These are phyloP conservation scores for Microcaecilia unicolor DNA, from an alignment of 2,797 vertebrate species.

Conservation along the genomic window DNA sequence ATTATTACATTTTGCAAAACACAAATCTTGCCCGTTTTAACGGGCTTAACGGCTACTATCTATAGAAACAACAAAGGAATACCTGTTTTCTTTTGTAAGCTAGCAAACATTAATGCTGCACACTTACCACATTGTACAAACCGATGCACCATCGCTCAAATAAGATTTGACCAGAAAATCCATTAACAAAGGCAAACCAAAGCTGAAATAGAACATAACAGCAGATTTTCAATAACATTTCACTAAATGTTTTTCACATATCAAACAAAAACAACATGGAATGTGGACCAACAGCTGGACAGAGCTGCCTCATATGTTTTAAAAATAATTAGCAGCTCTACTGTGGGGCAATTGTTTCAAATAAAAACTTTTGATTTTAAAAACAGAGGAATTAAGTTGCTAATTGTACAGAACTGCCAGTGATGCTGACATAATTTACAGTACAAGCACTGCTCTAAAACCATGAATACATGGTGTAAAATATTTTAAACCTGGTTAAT, in stretches of 20 bases:
- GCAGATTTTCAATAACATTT: slow-evolving; percentile 43
- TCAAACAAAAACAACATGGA: slow-evolving; percentile 10
- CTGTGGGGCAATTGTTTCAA: slow-evolving; percentile 3
- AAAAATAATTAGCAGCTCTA: slow-evolving; percentile 14
- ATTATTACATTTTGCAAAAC: no score
- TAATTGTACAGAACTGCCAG: slow-evolving; percentile 9
- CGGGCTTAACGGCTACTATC: no score
- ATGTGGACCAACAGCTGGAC: slow-evolving; percentile 38
- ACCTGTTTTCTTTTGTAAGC: slow-evolving; percentile 1
- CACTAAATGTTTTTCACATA: slow-evolving; percentile 30
- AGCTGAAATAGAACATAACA: slow-evolving; percentile 76
- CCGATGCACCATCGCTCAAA: slow-evolving; percentile 98
- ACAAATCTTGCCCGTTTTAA: no score
- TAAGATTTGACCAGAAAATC: slow-evolving; percentile 97
- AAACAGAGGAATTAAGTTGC: not conserved
- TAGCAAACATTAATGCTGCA: slow-evolving; percentile 11
- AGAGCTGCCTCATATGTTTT: slow-evolving; percentile 25
- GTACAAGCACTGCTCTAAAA: slow-evolving; percentile 4
- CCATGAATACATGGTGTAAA: not conserved
- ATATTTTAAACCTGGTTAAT: not conserved
- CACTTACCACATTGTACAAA: slow-evolving; percentile 96
- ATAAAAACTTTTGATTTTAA: not conserved
- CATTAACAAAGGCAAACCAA: slow-evolving; percentile 98
- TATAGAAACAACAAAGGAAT: slow-evolving; percentile 32
- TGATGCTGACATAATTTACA: not conserved